Conservation (phyloP, 1,140 invertebrate species). For the Muscidifurax raptorellus region DNA sequence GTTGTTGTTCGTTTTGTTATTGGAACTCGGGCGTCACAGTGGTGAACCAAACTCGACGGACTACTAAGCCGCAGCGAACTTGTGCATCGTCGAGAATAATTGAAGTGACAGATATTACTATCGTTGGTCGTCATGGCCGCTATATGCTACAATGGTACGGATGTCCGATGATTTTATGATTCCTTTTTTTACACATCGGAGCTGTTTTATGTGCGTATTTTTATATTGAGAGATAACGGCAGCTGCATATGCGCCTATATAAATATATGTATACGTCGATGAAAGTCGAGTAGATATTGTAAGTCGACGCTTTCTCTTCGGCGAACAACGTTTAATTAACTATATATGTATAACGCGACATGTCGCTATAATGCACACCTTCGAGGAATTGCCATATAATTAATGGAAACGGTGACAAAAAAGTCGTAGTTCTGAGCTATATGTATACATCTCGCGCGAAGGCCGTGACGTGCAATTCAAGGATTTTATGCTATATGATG, state of each 20-base stretch:
- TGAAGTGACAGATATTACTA: neutral
- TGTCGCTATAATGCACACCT: neutral
- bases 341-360: neutral
- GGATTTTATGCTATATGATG: neutral
- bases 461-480: neutral
- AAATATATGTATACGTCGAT: too few species aligned
- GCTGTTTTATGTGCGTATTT: neutral
- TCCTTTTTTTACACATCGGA: slow-evolving; percentile 45
- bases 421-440: too few species aligned
- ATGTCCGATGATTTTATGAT: neutral
- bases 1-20: neutral
- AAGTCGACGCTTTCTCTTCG: neutral
- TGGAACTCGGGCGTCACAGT: neutral
- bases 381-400: neutral
- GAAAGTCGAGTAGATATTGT: neutral
- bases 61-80: neutral
- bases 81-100: slow-evolving; percentile 50
- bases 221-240: neutral
- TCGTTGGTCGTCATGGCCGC: slow-evolving; percentile 63
- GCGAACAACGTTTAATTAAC: neutral
- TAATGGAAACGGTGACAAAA: neutral
- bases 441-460: too few species aligned
- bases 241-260: too few species aligned
- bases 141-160: slow-evolving; percentile 68
- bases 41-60: neutral